Percentiles rank a stretch among this genome's conserved stretches.
phyloP scores from a whole-genome alignment of 1,140 invertebrate species.

The Protaetia brevitarsis region DNA sequence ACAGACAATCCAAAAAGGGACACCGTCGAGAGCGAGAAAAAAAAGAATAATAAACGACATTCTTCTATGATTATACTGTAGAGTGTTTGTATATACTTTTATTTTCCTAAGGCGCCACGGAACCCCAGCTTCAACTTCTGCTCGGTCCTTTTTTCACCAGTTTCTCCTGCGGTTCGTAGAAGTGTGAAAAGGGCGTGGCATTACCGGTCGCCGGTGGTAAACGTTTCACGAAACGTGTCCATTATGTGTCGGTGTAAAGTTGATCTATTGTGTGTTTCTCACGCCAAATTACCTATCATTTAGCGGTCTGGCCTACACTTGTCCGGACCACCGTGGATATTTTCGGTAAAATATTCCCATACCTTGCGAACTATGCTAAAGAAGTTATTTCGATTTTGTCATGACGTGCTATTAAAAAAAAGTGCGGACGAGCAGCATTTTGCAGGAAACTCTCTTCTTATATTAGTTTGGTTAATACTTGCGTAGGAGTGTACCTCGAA shows the following conservation, averaged over 20 bases:
- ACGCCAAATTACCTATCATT: conserved; percentile 16
- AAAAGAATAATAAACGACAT: neutral
- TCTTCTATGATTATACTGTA: neutral
- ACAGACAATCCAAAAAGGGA: neutral
- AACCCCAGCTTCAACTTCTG: neutral
- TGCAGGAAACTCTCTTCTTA: too few relatives aligned
- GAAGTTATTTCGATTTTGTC: too few relatives aligned
- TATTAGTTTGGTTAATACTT: too few relatives aligned
- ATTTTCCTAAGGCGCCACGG: conserved; percentile 15
- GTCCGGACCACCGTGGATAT: conserved; percentile 7
- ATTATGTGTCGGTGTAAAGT: conserved; percentile 15
- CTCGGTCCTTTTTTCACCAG: neutral
- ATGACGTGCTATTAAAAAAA: too few relatives aligned
- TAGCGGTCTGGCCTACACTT: conserved; percentile 6
- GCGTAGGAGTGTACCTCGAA: too few relatives aligned
- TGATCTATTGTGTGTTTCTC: conserved; percentile 18
- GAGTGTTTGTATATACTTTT: conserved; percentile 7
- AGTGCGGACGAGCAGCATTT: too few relatives aligned
- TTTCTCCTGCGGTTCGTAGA: conserved; percentile 4
- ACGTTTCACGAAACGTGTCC: conserved; percentile 17
- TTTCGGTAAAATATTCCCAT: neutral
- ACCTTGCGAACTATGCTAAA: too few relatives aligned
- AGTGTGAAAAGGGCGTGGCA: conserved; percentile 14
- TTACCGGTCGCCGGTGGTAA: neutral
- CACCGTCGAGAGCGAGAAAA: neutral